Evolutionary conservation across 2,888 invertebrate species (phyloP), one percentile per base, ranked within the genome.

Genomic region (Drosophila antonietae): DNA sequence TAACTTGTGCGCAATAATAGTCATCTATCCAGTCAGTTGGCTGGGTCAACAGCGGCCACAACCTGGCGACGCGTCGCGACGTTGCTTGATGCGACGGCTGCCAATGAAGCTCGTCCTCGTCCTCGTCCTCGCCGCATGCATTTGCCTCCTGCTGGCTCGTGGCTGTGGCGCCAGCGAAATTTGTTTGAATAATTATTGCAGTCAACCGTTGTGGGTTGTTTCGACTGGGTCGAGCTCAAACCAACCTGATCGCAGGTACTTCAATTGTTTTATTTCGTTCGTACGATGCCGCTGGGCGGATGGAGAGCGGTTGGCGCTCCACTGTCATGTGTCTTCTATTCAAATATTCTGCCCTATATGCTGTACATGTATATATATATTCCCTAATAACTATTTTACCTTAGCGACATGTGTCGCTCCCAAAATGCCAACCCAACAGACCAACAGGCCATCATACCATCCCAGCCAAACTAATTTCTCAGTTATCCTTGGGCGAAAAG

Each of bases 1-100:
- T 91, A 91, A 91, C 90, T 91, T 91, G 90, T 90, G 90, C 83
- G 87, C 91, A 89, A 80, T 83, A 87, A 89, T 83, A 78, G 86
- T 68, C 83, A 73, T 69, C 71, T 72, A 88, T 80, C 65, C 83
- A 81, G 67, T 71, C 68, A 72, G 68, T 75, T 75, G 79, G 75
- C 51, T 59, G 62, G 68, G 66, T 71, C 76, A 81, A 68, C 64
- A 65, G 76, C 59, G 65, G 69, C 69, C 74, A 78, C 76, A 78
- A 46, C 44, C 73, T 62, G 73, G 52, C 68, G 66, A 65, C 61
- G 66, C 44, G 68, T 62, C 68, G 52, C 68, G 66, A 65, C 61
- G 66, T 62, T 15, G 49, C 64, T 43, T 77, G 65, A 53, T 66
- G 66, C 59, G 62, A 63, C 68, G 64, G 65, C 70, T 64, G 78